Evolutionary conservation across 2,797 vertebrate genomes (phyloP).

Genomic region (Capromys pilorides): DNA sequence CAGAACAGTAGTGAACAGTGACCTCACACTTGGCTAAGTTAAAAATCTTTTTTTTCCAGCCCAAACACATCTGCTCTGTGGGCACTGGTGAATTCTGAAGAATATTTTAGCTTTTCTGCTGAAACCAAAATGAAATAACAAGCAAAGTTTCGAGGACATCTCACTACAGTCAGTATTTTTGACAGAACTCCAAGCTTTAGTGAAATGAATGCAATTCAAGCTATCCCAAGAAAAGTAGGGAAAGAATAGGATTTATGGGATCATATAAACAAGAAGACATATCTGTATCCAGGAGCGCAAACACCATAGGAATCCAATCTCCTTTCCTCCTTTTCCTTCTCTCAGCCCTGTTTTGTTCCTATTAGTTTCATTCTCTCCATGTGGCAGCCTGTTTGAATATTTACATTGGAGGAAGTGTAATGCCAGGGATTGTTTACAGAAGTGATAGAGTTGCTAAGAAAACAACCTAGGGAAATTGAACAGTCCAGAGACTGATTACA

Average conservation of each 20-base stretch:
- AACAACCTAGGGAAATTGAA: background rate
- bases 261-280: background rate
- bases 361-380: background rate
- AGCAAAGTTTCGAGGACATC: background rate
- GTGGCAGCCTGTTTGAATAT: background rate
- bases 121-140: background rate
- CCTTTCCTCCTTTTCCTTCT: background rate
- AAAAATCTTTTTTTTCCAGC: background rate
- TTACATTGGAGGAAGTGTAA: background rate
- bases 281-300: constrained; percentile 21
- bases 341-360: background rate
- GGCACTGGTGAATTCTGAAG: background rate
- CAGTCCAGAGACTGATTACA: background rate
- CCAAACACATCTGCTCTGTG: background rate
- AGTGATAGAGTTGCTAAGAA: background rate
- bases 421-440: background rate
- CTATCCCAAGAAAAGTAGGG: background rate
- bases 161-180: background rate
- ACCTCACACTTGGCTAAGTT: background rate
- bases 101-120: background rate
- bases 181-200: background rate
- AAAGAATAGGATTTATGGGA: background rate
- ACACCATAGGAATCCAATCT: background rate
- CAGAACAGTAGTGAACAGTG: background rate
- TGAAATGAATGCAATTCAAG: background rate